Evolutionary conservation across 2,888 invertebrate species (phyloP).

Genomic region (Morpho deidamia): DNA sequence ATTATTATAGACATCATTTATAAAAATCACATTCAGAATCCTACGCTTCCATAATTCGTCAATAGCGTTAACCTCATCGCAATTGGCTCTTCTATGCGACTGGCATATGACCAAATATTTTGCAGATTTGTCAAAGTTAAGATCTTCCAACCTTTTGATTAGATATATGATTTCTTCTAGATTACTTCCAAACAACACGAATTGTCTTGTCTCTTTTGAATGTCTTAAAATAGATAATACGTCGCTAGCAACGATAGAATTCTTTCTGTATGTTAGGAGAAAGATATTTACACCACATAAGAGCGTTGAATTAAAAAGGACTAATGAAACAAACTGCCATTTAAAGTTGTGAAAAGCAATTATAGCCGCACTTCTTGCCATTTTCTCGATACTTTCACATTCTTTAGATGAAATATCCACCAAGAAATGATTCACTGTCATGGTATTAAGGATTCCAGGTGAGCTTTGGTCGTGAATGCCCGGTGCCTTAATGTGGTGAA

Average conservation of each 20-base stretch:
- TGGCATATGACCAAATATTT: conserved; percentile 52
- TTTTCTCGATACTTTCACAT: conserved; percentile 26
- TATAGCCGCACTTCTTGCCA: conserved; percentile 44
- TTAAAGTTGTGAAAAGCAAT: conserved; percentile 52
- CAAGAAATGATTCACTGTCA: conserved; percentile 7
- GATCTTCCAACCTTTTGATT: conserved; percentile 38
- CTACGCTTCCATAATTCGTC: conserved; percentile 46
- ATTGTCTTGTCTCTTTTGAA: conserved; percentile 36
- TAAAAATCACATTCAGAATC: conserved; percentile 49
- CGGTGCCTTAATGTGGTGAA: no score
- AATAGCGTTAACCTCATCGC: conserved; percentile 44
- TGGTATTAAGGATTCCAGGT: conserved; percentile 2
- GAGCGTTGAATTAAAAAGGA: conserved; percentile 47
- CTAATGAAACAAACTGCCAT: conserved; percentile 46
- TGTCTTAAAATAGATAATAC: conserved; percentile 16
- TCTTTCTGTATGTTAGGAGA: conserved; percentile 39
- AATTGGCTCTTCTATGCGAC: conserved; percentile 34
- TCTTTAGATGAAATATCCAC: conserved; percentile 7
- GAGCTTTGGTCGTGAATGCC: no score
- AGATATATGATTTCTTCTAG: conserved; percentile 34
- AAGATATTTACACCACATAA: conserved; percentile 42
- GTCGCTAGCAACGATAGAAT: conserved; percentile 39
- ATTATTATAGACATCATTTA: conserved; percentile 32
- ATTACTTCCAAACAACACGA: conserved; percentile 44
- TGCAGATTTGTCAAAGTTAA: conserved; percentile 50